Conservation (phyloP, 2,888 invertebrate genomes). For the Eurytoma adleriae region DNA sequence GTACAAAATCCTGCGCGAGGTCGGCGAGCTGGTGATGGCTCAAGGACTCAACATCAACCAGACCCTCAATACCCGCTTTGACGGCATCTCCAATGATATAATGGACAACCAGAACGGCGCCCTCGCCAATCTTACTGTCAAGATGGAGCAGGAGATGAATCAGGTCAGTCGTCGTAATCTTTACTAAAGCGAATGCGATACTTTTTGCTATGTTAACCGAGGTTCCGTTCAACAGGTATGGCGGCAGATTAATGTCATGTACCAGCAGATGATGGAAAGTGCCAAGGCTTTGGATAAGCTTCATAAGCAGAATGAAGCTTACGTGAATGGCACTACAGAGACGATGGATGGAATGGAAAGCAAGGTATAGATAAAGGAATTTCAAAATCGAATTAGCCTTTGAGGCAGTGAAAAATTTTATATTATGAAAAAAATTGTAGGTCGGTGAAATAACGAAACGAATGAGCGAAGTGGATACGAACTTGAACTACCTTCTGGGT, state of each 20-base stretch:
- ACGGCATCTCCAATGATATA: constrained; percentile 83
- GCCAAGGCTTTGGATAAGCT: constrained; percentile 86
- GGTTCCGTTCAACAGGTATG: constrained; percentile 79
- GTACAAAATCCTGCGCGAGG: constrained; percentile 87
- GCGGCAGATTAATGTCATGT: constrained; percentile 93
- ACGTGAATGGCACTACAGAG: constrained; percentile 86
- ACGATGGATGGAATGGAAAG: constrained; percentile 88
- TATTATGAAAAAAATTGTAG: constrained; percentile 71
- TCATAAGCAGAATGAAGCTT: constrained; percentile 86
- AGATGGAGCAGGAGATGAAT: constrained; percentile 88
- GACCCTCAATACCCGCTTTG: constrained; percentile 83
- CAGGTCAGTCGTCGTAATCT: constrained; percentile 75
- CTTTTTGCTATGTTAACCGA: not conserved
- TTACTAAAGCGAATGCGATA: not conserved
- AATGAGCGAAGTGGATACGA: constrained; percentile 87
- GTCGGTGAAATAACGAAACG: constrained; percentile 86
- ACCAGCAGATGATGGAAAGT: constrained; percentile 87
- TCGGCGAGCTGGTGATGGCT: constrained; percentile 83
- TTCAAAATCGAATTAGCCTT: too few species aligned
- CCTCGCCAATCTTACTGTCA: constrained; percentile 84
- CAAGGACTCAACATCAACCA: constrained; percentile 82
- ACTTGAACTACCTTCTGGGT: constrained; percentile 89
- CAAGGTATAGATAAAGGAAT: constrained; percentile 77
- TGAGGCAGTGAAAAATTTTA: too few species aligned
- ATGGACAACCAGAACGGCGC: constrained; percentile 85